Evolutionary conservation across 2,113 vertebrate genomes (phyloP), one percentile per base, ranked within the genome.

Genomic region (Cavia aperea): DNA sequence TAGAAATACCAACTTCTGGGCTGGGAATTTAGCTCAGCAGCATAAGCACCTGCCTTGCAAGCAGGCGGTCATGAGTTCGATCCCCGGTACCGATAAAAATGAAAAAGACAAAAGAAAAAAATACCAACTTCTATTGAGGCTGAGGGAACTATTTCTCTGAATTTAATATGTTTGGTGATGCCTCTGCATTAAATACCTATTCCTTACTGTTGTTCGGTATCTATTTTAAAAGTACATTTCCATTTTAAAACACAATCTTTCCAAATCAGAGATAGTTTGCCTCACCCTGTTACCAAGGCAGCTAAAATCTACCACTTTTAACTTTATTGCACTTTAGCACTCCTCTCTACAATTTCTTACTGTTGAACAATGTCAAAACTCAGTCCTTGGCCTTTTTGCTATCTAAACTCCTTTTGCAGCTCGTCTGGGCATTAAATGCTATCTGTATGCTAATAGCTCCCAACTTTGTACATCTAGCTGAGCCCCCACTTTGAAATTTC

Each of bases 211-310:
- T 46, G 39, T 68, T 84, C 43, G 29, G 31, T 39, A 73, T 84
- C 51, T 62, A 54, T 75, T 87, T 94, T 82, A 63, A 91, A 95
- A 86, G 79, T 43, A 62, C 5, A 83, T 36, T 23, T 39, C 5
- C 31, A 66, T 82, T 86, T 78, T 86, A 88, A 94, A 82, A 54
- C 33, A 58, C 18, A 31, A 12, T 79, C 46, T 91, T 94, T 75
- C 46, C 60, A 88, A 90, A n/a, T 78, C 49, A 91, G 46, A 72
- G 19, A 19, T 88, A 23, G 66, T 89, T 21, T 77, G 19, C 43
- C 85, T 73, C 33, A 66, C 14, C 51, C 60, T 29, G 54, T 77
- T 62, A 58, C 43, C 15, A 93, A 92, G 18, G 60, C 33, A 93
- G 58, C 63, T 84, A 73, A 93, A 89, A 79, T 63, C 9, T 4